Evolutionary conservation across 2,888 invertebrate genomes (phyloP).

Genomic region (Metopia argyrocephala): DNA sequence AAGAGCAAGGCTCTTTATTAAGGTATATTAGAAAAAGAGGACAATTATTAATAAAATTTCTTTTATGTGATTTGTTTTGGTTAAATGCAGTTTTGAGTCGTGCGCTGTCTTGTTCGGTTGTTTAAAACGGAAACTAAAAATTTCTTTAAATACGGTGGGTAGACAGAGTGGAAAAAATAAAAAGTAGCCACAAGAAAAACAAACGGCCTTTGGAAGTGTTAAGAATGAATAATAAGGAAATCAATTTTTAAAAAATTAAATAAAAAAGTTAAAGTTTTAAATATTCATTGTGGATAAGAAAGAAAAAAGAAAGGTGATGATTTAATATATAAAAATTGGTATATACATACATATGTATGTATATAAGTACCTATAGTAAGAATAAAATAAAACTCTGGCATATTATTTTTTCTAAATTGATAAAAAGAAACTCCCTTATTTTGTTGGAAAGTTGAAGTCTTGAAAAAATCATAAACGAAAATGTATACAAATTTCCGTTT

Average conservation of each 20-base stretch:
- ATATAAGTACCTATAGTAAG: neutral
- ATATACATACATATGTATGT: neutral
- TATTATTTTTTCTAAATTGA: too few relatives aligned
- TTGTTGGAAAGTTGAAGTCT: neutral
- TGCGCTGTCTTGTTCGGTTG: slow-evolving; percentile 73
- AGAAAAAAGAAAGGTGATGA: neutral
- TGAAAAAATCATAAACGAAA: neutral
- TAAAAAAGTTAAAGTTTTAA: neutral
- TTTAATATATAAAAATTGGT: neutral
- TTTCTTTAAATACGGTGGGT: neutral
- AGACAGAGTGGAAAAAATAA: slow-evolving; percentile 17
- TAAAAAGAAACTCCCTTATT: neutral
- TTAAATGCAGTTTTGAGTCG: slow-evolving; percentile 75
- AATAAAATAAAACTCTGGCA: neutral
- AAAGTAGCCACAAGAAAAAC: neutral
- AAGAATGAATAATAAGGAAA: neutral
- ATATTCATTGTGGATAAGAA: neutral
- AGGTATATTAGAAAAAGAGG: slow-evolving; percentile 11
- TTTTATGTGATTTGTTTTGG: slow-evolving; percentile 23
- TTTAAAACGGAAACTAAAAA: slow-evolving; percentile 39
- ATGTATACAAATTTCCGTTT: neutral
- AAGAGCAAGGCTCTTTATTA: neutral
- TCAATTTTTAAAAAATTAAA: neutral
- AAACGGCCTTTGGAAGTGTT: neutral
- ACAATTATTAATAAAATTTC: slow-evolving; percentile 3